Evolutionary conservation across 2,888 invertebrate species (phyloP).

Genomic region (Nymphalis c-album): DNA sequence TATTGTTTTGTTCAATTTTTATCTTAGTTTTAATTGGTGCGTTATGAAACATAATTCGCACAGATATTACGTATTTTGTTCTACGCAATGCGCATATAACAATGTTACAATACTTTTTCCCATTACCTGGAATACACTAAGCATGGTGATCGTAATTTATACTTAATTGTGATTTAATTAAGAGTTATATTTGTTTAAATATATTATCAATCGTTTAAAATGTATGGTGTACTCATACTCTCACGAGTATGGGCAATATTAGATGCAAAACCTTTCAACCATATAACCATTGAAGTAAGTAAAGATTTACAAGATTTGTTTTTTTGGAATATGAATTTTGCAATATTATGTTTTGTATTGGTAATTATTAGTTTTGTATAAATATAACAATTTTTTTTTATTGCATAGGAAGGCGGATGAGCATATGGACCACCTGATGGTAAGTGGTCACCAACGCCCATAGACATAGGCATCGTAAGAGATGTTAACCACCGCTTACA

Average conservation of each 20-base stretch:
- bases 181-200: background rate
- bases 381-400: no score
- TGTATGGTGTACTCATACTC: background rate
- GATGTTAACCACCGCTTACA: no score
- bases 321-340: no score
- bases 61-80: slow-evolving; percentile 15
- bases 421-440: no score
- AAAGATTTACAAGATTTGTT: no score
- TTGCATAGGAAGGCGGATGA: no score
- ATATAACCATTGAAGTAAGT: no score
- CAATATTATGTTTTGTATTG: no score
- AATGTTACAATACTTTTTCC: slow-evolving; percentile 28
- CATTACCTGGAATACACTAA: slow-evolving; percentile 12
- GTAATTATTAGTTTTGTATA: no score
- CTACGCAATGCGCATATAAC: slow-evolving; percentile 22
- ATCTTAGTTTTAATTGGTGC: slow-evolving; percentile 17
- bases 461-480: no score
- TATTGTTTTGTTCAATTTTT: slow-evolving; percentile 25
- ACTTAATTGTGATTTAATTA: background rate
- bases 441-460: no score
- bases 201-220: background rate
- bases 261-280: background rate
- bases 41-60: slow-evolving; percentile 36
- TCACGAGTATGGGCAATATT: slow-evolving; percentile 20
- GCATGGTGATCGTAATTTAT: background rate